Conservation (phyloP, 2,797 vertebrate species). For the Tokudaia muenninki region DNA sequence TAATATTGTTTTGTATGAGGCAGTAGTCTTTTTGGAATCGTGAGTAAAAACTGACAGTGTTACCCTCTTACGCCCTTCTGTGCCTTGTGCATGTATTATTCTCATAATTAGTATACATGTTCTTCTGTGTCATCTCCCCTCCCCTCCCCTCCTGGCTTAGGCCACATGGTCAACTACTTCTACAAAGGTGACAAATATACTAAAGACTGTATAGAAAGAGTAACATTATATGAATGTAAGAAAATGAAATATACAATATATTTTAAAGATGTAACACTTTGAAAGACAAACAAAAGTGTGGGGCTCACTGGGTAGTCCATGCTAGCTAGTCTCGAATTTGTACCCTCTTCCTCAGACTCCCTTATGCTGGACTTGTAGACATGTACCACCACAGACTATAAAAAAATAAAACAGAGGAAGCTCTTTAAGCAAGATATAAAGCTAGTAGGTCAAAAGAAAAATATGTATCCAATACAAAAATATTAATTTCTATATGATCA, state of each 20-base stretch:
- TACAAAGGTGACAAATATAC: background rate
- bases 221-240: conserved; percentile 32
- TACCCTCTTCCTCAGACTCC: background rate
- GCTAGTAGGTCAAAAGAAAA: conserved; percentile 41
- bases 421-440: conserved; percentile 48
- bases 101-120: background rate
- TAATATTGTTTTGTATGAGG: conserved; percentile 59
- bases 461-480: background rate
- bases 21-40: background rate
- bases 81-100: background rate
- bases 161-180: background rate
- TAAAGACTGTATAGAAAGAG: conserved; percentile 18
- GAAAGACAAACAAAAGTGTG: background rate
- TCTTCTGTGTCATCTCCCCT: background rate
- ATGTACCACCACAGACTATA: background rate
- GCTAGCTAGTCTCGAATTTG: background rate
- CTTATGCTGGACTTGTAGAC: background rate
- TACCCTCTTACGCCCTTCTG: background rate
- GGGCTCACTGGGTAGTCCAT: background rate
- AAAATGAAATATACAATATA: background rate
- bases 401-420: background rate
- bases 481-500: conserved; percentile 4
- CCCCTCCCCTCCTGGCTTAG: background rate
- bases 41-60: background rate
- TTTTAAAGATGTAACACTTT: background rate